phyloP scores from a whole-genome alignment of 2,113 vertebrate species.

The Elephas maximus region DNA sequence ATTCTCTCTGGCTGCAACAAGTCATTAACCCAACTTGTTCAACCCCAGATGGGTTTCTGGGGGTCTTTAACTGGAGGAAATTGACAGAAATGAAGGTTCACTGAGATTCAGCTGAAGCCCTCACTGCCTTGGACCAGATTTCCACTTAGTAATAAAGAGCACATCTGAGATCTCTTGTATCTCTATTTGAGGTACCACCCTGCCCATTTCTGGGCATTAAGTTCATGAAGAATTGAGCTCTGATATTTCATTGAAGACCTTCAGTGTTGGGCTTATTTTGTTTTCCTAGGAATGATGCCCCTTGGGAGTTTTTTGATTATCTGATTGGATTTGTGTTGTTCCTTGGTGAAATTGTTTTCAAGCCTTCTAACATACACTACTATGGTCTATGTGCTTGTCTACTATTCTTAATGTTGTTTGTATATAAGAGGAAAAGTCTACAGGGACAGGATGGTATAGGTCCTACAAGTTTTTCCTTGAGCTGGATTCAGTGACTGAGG shows the following conservation, averaged over 20 bases:
- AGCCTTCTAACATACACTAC: neutral
- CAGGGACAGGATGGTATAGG: neutral
- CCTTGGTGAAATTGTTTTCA: constrained; percentile 23
- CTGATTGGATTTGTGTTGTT: neutral
- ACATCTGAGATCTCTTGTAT: neutral
- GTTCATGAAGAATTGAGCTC: neutral
- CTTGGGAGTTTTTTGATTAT: constrained; percentile 26
- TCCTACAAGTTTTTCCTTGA: constrained; percentile 11
- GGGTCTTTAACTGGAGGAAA: neutral
- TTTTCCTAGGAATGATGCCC: constrained; percentile 7
- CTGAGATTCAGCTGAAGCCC: neutral
- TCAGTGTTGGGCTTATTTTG: constrained; percentile 5
- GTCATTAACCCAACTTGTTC: neutral
- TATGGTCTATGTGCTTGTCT: constrained; percentile 19
- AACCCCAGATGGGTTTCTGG: neutral
- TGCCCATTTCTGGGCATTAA: neutral
- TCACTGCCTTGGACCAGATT: constrained; percentile 14
- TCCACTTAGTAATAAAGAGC: neutral
- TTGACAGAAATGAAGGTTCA: neutral
- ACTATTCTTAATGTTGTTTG: neutral
- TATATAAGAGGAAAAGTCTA: neutral
- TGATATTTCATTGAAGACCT: neutral
- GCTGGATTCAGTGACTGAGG: neutral
- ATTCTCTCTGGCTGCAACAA: neutral
- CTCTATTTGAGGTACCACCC: constrained; percentile 8